Evolutionary conservation across 64 coral and sea anemone genomes (phyloP), one percentile per base, ranked within the genome.

Genomic region (Pocillopora verrucosa): DNA sequence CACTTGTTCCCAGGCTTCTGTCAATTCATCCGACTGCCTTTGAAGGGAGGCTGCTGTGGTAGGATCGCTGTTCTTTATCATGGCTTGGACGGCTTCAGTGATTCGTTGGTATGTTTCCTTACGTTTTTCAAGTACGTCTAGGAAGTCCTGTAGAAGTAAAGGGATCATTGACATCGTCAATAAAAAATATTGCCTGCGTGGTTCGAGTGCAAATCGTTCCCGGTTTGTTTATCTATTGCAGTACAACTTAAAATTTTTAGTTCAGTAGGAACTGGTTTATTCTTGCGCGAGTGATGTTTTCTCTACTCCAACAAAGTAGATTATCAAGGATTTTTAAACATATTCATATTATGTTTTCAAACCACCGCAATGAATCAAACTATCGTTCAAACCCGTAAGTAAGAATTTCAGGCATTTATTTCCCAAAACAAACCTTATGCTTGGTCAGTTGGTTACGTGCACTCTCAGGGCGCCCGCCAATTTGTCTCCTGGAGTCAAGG

Each of bases 401-500:
- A 25, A 16, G 22, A 51, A 36, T 45, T 1, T 7, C 1, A 9
- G 19, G 65, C 65, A 74, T 3, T 76, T 11, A 9, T 13, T 35
- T 78, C 7, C 58, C 15, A 16, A 22, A 67, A 72, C 84, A 75
- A 59, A 99, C 97, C 97, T 99, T 92, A 80, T 99, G 94, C 65
- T 99, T 99, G 7, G 76, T 59, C 10, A 99, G 78, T 86, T 99
- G 97, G 63, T 89, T 95, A 15, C 87, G 82, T 9, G 94, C 94
- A 59, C 78, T 93, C 65, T 95, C 96, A 16, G 97, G 97, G 51
- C 94, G 83, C 13, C 97, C 97, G 26, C 97, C 97, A 20, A 99
- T 93, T 20, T 91, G 88, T 91, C 94, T 88, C 63, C 94, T 87
- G 30, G 94, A 90, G 60, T 93, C 91, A 26, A 99, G 78, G 83